These are phyloP conservation scores for Clarias pachynema DNA, from an alignment of 2,797 vertebrate species.

Conservation along the genomic window DNA sequence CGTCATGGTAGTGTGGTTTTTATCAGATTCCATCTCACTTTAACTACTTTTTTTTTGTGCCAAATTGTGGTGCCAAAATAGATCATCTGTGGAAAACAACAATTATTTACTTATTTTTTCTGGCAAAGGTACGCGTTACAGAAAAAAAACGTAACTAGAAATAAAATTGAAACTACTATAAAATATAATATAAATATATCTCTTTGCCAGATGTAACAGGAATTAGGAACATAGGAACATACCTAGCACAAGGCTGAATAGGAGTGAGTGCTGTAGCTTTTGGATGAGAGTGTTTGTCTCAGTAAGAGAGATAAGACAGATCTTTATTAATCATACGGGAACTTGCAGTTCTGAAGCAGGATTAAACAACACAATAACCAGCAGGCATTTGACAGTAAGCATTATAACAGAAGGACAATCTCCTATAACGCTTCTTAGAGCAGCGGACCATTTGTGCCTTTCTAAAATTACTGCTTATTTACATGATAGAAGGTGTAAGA, in stretches of 20 bases:
- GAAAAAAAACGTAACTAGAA: background rate
- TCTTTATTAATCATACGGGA: too few species aligned
- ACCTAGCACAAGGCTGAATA: background rate
- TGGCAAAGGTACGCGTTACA: background rate
- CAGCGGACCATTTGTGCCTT: background rate
- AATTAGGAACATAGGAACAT: background rate
- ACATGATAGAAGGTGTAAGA: background rate
- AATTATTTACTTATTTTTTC: background rate
- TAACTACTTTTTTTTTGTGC: too few species aligned
- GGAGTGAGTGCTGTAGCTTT: background rate
- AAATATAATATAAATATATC: background rate
- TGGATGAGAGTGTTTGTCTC: background rate
- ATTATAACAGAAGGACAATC: too few species aligned
- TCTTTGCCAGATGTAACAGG: background rate
- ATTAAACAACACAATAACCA: too few species aligned
- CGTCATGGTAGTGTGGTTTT: background rate
- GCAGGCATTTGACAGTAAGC: too few species aligned
- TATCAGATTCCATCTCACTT: background rate
- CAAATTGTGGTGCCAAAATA: background rate
- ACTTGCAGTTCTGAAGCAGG: too few species aligned
- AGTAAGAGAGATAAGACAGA: too few species aligned
- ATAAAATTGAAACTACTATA: background rate
- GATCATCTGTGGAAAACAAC: background rate
- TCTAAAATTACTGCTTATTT: background rate
- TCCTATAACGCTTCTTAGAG: background rate